These are phyloP conservation scores for Grus americana DNA, from an alignment of 2,113 vertebrate species.

Conservation along the genomic window DNA sequence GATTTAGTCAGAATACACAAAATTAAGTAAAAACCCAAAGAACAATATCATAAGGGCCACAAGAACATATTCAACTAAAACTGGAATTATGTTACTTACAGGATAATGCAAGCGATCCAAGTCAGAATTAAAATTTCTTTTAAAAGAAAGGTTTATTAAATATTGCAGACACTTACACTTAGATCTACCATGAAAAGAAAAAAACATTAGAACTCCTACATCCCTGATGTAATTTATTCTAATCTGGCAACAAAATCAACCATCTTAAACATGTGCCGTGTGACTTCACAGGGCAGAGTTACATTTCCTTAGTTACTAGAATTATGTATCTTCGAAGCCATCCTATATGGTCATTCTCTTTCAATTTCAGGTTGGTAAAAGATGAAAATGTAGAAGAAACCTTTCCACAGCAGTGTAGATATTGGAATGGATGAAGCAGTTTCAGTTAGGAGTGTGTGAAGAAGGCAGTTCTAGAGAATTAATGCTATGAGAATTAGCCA, in stretches of 20 bases:
- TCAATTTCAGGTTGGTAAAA: not conserved
- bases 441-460: not conserved
- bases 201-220: not conserved
- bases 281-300: not conserved
- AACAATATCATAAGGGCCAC: not conserved
- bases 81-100: not conserved
- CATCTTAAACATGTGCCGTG: not conserved
- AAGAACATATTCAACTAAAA: not conserved
- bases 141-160: not conserved
- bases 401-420: not conserved
- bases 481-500: slow-evolving; percentile 39
- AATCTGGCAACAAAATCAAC: not conserved
- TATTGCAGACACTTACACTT: not conserved
- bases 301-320: not conserved
- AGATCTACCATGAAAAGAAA: not conserved
- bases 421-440: not conserved
- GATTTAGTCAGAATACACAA: not conserved
- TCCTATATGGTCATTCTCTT: not conserved
- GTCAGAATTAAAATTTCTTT: no score
- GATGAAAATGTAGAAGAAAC: not conserved
- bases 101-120: not conserved
- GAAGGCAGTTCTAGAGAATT: slow-evolving; percentile 31
- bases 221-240: not conserved
- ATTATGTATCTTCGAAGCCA: not conserved
- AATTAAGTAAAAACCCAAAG: not conserved